Evolutionary conservation across 1,140 invertebrate species (phyloP).

Genomic region (Calephelis virginiensis): DNA sequence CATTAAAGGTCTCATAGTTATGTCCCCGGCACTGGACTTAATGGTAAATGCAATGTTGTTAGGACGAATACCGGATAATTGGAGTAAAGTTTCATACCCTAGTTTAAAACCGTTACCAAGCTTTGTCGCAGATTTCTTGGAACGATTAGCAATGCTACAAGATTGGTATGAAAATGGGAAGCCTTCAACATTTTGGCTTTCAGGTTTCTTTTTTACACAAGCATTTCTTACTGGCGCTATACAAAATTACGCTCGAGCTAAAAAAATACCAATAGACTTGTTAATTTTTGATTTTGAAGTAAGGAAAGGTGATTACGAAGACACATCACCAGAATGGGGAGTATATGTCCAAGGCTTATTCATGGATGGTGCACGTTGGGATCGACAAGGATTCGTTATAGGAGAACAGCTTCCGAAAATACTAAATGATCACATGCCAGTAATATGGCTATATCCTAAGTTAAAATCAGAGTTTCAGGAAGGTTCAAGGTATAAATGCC

Average conservation of each 20-base stretch:
- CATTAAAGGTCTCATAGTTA: conserved; percentile 91
- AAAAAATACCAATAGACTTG: conserved; percentile 92
- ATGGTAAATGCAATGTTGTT: conserved; percentile 84
- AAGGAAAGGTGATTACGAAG: conserved; percentile 69
- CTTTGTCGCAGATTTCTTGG: conserved; percentile 91
- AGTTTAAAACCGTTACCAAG: conserved; percentile 92
- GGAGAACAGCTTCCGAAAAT: conserved; percentile 91
- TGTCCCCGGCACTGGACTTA: conserved; percentile 90
- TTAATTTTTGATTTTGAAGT: conserved; percentile 90
- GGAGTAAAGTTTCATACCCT: conserved; percentile 92
- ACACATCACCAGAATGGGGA: conserved; percentile 82
- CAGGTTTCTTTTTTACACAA: conserved; percentile 96
- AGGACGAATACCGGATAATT: conserved; percentile 86
- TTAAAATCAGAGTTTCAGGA: conserved; percentile 78
- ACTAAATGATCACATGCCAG: conserved; percentile 88
- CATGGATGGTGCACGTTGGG: conserved; percentile 92
- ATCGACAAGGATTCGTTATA: conserved; percentile 79
- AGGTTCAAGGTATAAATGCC: conserved; percentile 85
- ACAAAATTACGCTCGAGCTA: conserved; percentile 94
- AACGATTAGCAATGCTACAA: conserved; percentile 87
- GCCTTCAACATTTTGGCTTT: conserved; percentile 93
- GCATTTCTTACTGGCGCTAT: conserved; percentile 95
- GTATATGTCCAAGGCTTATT: conserved; percentile 91
- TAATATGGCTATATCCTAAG: conserved; percentile 85
- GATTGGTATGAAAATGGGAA: conserved; percentile 89